Evolutionary conservation across 2,888 invertebrate species (phyloP), one percentile per base, ranked within the genome.

Genomic region (Anagyrus pseudococci): DNA sequence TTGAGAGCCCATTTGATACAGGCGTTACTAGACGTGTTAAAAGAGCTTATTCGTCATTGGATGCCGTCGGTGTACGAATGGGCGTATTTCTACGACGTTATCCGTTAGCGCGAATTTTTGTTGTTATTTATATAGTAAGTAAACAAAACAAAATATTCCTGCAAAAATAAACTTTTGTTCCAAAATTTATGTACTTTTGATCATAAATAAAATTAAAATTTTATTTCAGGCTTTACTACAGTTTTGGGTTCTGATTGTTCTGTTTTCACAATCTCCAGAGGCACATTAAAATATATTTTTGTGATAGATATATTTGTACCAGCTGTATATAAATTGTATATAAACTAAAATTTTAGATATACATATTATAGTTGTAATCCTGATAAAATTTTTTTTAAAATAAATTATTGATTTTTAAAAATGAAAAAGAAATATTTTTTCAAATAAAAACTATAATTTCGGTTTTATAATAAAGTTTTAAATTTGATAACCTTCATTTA

Each of bases 111-210:
- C 86, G 95, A 72, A 87, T 94, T 62, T 88, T 92, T 77, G 87
- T 94, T n/a, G 85, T 95, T 65, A 82, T 90, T 72, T 96, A 96
- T 78, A 91, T 95, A 86, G 93, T 89, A 75, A 82, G 84, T 75
- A 59, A 58, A n/a, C n/a, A n/a, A n/a, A n/a, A n/a, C n/a, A n/a
- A n/a, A n/a, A n/a, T n/a, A n/a, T n/a, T n/a, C n/a, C n/a, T n/a
- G n/a, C n/a, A n/a, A n/a, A n/a, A n/a, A n/a, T n/a, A 49, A n/a
- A 48, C 50, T 22, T 29, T 33, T 58, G 43, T 23, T 52, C 53
- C 19, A 8, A 48, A 53, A 25, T 25, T 1, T 25, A 20, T 19
- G 29, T 15, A 37, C n/a, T n/a, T n/a, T n/a, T 20, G 44, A 40
- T 57, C 13, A 46, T 33, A 33, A 22, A 44, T 50, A 37, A 8